Evolutionary conservation across 2,113 vertebrate species (phyloP), one percentile per base, ranked within the genome.

Genomic region (Daubentonia madagascariensis): DNA sequence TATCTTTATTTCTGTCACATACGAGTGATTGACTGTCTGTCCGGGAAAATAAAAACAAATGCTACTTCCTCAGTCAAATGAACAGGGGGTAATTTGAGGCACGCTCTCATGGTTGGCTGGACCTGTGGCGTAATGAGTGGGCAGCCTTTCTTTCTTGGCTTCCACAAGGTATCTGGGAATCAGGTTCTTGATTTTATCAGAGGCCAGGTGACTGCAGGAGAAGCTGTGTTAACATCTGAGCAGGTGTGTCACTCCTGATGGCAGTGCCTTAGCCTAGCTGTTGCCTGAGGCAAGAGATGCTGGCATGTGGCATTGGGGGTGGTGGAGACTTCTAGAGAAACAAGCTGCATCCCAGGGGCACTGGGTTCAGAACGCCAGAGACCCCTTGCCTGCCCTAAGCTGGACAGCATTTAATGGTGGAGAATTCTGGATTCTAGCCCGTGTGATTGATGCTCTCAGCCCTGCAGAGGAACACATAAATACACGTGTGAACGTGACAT

Each of bases 1-100:
- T 97, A 63, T 96, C 97, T 95, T 97, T 96, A 96, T 98, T 98
- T 98, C 96, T 97, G 96, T 97, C 96, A 96, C 96, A 96, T 89
- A 61, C 2, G 0, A 52, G 35, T 98, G 98, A 97, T 96, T 96
- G 97, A 97, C 97, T 97, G 94, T 95, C 96, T 98, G 90, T 97
- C 96, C 96, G 94, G 48, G 85, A 73, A 96, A 98, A 96, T 78
- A 83, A 97, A 98, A 98, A 97, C 97, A 96, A 98, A 95, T 96
- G 89, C 93, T 95, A 91, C 70, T 98, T 97, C 45, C 84, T 59
- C 79, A 97, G 96, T 97, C 95, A 92, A 78, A 95, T 91, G 97
- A 97, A 95, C 81, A 72, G 90, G 85, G 95, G 89, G 91, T 95
- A 95, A 96, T 96, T 96, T 94, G 96, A 97, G 92, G 76, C 4